Percentiles rank a stretch among this genome's conserved stretches.
phyloP scores from a whole-genome alignment of 2,797 vertebrate species.

The Margarornis squamiger region DNA sequence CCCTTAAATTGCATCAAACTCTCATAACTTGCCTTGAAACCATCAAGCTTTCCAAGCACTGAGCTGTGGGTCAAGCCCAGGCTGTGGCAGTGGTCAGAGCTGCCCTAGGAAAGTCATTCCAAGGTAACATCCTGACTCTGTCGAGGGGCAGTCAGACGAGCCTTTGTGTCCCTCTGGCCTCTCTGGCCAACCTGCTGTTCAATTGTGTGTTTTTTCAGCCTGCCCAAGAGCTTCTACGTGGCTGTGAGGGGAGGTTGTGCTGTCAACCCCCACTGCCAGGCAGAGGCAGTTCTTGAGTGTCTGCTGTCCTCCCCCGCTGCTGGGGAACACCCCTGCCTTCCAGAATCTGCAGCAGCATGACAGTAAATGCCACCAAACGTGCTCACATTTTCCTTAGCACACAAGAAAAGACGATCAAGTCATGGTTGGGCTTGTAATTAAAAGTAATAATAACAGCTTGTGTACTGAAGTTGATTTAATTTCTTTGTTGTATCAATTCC shows the following conservation, averaged over 20 bases:
- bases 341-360: neutral
- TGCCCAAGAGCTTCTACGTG: neutral
- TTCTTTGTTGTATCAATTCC: neutral
- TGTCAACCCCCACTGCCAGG: neutral
- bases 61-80: neutral
- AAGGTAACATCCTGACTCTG: neutral
- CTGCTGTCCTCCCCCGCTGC: neutral
- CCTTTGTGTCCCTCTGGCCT: neutral
- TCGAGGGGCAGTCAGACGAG: fast-evolving
- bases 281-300: neutral
- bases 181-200: neutral
- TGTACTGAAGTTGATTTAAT: neutral
- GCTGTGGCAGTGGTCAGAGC: neutral
- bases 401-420: neutral
- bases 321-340: neutral
- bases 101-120: neutral
- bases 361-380: neutral
- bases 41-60: neutral
- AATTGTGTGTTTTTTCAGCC: neutral
- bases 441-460: neutral
- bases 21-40: neutral
- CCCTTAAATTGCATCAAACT: neutral
- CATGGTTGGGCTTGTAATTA: neutral
- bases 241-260: neutral
- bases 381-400: neutral